Evolutionary conservation across 2,113 vertebrate genomes (phyloP).

Genomic region (Etia nguti): DNA sequence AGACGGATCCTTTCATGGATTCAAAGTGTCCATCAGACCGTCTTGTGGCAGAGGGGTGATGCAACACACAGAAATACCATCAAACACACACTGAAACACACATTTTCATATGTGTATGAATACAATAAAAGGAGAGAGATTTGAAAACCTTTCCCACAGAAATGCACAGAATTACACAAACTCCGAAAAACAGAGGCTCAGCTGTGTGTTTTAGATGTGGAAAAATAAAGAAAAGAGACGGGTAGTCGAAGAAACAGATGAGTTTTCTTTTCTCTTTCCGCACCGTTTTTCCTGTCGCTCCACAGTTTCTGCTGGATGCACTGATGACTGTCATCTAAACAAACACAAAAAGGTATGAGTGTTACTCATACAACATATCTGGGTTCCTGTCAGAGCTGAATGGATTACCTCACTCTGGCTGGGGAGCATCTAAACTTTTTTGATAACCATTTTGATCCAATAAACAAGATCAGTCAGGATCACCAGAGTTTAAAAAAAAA

Average conservation of each 20-base stretch:
- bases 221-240: background rate
- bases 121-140: background rate
- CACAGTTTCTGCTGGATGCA: background rate
- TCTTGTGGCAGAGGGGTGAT: constrained; percentile 33
- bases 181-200: background rate
- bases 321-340: background rate
- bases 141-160: background rate
- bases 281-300: background rate
- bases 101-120: background rate
- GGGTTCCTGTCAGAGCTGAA: background rate
- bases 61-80: constrained; percentile 46
- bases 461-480: background rate
- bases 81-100: constrained; percentile 3
- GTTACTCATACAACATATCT: background rate
- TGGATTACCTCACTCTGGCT: background rate
- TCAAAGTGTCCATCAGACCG: constrained; percentile 28
- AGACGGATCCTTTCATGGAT: constrained; percentile 20
- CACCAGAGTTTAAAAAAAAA: background rate
- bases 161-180: background rate
- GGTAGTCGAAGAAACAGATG: background rate
- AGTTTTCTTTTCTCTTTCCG: background rate
- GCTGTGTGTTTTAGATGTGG: background rate
- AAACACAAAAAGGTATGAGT: background rate
- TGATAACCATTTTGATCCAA: background rate
- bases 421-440: background rate